Evolutionary conservation across 2,113 vertebrate species (phyloP), one percentile per base, ranked within the genome.

Genomic region (Amphiprion ocellaris): DNA sequence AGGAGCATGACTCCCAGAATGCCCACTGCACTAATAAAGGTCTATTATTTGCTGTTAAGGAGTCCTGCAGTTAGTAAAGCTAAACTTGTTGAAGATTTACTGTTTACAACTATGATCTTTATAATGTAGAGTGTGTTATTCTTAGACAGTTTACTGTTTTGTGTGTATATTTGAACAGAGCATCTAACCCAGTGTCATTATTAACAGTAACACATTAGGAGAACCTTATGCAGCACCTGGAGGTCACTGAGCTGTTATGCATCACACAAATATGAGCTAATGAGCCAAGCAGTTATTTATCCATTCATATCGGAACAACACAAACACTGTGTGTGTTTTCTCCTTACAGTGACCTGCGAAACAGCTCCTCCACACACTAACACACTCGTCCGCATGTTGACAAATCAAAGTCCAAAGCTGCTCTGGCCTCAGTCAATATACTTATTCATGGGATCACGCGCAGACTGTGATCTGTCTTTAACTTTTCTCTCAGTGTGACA

Each of bases 361-460:
- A 44, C 28, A 62, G 30, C 39, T 23, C 33, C 19, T 47, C 39
- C 56, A 53, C 19, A 23, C 28, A 54, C 68, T 44, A 46, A 55
- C 63, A 46, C 33, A 21, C 49, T 16, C 10, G 59, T 77, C 63
- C 59, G 72, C 49, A 50, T 89, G 82, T 88, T 88, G 85, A 91
- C 88, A 85, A 89, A 89, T 87, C 91, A 92, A 92, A 89, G 90
- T 89, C 87, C 69, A 77, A 60, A 85, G 68, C 75, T 39, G 79
- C 68, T 19, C 49, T 54, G 50, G 62, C 61, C 69, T 78, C 16
- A 1, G 88, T 90, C 85, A 92, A 89, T 90, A 69, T 61, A 58
- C 82, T 70, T 70, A 84, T 85, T 90, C 83, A 86, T 2, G 8
- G 71, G 66, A 50, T 76, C 71, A 66, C 69, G 55, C 62, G 69